Conservation (phyloP, 2,113 vertebrate species). For the Panurus biarmicus region DNA sequence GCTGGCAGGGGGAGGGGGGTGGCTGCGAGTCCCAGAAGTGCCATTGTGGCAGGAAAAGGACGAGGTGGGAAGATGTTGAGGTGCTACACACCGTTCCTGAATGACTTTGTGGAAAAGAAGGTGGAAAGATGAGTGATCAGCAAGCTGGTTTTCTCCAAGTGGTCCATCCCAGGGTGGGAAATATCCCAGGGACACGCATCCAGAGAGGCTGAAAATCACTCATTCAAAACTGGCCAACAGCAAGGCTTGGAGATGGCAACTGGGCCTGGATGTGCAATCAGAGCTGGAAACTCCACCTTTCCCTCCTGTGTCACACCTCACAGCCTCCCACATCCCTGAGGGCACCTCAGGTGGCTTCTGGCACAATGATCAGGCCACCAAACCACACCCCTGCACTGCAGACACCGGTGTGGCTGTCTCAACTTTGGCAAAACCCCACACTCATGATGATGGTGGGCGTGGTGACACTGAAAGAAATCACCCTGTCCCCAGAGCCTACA, state of each 20-base stretch:
- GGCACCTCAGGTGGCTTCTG: background rate
- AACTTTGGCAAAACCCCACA: accelerated
- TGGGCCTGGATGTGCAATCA: background rate
- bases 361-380: background rate
- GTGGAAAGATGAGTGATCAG: background rate
- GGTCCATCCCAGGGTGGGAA: background rate
- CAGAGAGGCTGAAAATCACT: background rate
- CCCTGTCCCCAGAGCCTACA: background rate
- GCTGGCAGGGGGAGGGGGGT: background rate
- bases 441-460: background rate
- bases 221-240: background rate
- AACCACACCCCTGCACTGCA: accelerated
- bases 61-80: background rate
- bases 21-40: background rate
- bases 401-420: background rate
- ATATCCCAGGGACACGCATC: background rate
- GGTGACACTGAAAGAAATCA: background rate
- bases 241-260: background rate
- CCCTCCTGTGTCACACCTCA: background rate
- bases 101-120: background rate
- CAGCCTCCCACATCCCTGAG: background rate
- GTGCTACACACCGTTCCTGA: background rate
- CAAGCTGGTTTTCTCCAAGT: background rate
- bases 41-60: accelerated
- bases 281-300: background rate